These are phyloP conservation scores for Aurelia sp. DNA, from an alignment of 30 jellyfish, hydroid and myxozoan species.

Conservation along the genomic window DNA sequence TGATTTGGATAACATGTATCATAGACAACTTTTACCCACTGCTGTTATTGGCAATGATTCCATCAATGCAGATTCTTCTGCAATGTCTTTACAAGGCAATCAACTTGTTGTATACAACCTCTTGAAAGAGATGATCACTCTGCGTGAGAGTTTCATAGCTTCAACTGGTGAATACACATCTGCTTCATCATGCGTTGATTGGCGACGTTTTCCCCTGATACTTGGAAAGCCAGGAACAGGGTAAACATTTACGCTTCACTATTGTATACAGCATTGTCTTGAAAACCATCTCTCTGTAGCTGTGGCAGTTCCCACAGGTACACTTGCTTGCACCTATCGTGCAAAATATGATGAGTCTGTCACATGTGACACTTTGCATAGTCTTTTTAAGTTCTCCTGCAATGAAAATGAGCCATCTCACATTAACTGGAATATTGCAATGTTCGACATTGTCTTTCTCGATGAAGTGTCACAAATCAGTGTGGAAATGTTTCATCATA, in stretches of 20 bases:
- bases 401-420: too few species aligned
- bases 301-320: constrained; percentile 9
- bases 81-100: neutral
- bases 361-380: constrained; percentile 3
- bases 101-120: neutral
- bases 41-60: neutral
- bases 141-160: neutral
- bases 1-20: neutral
- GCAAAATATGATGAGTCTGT: neutral
- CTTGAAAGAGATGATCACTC: neutral
- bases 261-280: neutral
- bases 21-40: neutral
- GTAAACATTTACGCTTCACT: neutral
- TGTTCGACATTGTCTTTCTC: too few species aligned
- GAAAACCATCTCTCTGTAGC: neutral
- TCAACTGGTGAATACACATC: neutral
- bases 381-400: neutral
- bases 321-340: constrained; percentile 8
- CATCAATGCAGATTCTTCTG: too few species aligned
- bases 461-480: too few species aligned
- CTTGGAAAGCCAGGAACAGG: constrained; percentile 12
- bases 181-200: neutral
- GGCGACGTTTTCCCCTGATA: neutral
- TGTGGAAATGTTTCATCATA: too few species aligned
- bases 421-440: too few species aligned